A percentile compares a stretch with the other conserved stretches of the same genome.
These are phyloP conservation scores for Lagria hirta DNA, from an alignment of 2,888 invertebrate genomes.

Conservation along the genomic window DNA sequence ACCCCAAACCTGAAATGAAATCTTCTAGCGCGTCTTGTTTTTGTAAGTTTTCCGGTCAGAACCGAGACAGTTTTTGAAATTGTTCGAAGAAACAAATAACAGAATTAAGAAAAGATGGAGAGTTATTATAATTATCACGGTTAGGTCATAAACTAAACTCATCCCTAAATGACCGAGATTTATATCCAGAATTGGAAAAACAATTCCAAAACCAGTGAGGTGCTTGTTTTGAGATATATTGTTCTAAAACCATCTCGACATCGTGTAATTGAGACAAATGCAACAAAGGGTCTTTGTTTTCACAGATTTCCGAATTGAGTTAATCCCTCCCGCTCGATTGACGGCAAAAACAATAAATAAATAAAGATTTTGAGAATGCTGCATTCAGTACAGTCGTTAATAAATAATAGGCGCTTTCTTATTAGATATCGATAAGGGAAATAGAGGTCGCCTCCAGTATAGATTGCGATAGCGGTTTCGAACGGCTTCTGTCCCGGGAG, in stretches of 20 bases:
- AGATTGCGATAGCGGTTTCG: constrained; percentile 30
- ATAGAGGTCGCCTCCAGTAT: constrained; percentile 22
- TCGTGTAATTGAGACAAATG: constrained; percentile 10
- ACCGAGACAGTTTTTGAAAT: constrained; percentile 20
- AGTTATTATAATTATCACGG: constrained; percentile 36
- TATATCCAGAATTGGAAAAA: constrained; percentile 28
- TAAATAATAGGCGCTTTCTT: constrained; percentile 24
- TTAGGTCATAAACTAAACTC: constrained; percentile 32
- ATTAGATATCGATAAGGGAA: constrained; percentile 23
- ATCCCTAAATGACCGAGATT: constrained; percentile 32
- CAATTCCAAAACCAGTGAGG: constrained; percentile 21
- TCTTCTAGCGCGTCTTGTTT: constrained; percentile 12
- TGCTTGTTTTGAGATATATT: constrained; percentile 21
- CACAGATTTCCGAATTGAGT: constrained; percentile 8
- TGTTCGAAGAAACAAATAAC: constrained; percentile 31
- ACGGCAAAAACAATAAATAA: background rate
- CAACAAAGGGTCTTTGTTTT: constrained; percentile 6
- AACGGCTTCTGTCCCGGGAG: constrained; percentile 36
- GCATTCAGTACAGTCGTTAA: constrained; percentile 18
- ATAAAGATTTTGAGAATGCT: constrained; percentile 8
- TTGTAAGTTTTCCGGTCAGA: constrained; percentile 9
- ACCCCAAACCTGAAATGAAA: constrained; percentile 14
- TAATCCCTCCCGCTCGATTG: constrained; percentile 8
- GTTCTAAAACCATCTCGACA: constrained; percentile 15
- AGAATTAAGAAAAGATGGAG: constrained; percentile 41